Base-by-base conservation (phyloP, 2,888 invertebrate genomes). In the Erynnis tages region DNA sequence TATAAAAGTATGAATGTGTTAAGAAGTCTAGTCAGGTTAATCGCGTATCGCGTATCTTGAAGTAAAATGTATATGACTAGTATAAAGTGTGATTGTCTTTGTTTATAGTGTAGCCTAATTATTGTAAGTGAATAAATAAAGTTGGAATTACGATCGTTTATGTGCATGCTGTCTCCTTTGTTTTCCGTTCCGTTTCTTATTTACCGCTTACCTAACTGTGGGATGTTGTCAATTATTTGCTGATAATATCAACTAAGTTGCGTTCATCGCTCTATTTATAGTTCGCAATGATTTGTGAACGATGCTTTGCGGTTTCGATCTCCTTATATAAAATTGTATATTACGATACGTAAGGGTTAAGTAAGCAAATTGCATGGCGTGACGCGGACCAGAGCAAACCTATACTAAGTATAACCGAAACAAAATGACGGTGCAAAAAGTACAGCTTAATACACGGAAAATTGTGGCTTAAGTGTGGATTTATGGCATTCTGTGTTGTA, bases 21-120 rank as follows among this genome's bases (percentile, higher is more conserved):
- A 66, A 62, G 53, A 49, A 50, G 29, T 60, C 62, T 62, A 62
- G 62, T 62, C 62, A 60, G 59, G 54, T 37, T 49, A 38, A 54
- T 48, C 54, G 37, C 38, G 43, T 46, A 53, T 41, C 23, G 13
- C 43, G 52, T 40, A 50, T 54, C 44, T 53, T 49, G 40, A 5
- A 50, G 40, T 49, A 49, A 49, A 10, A 35, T 43, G 37, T 32
- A 23, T 40, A 21, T 48, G 48, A 48, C 40, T 40, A 48, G 40
- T 32, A 10, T 30, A 21, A 11, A 16, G 29, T 30, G 13, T 38
- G 30, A 38, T 8, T 34, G 29, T 19, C 4, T 38, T 6, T 48
- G 13, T 44, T 13, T 27, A 21, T 4, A 14, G 14, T 32, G 17
- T 38, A 48, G 38, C 21, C 32, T 19, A 14, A 45, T 38, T 19